Percentiles rank a stretch among this genome's conserved stretches.
Conservation (phyloP, 1,140 invertebrate species). For the Pseudoatta argentina region DNA sequence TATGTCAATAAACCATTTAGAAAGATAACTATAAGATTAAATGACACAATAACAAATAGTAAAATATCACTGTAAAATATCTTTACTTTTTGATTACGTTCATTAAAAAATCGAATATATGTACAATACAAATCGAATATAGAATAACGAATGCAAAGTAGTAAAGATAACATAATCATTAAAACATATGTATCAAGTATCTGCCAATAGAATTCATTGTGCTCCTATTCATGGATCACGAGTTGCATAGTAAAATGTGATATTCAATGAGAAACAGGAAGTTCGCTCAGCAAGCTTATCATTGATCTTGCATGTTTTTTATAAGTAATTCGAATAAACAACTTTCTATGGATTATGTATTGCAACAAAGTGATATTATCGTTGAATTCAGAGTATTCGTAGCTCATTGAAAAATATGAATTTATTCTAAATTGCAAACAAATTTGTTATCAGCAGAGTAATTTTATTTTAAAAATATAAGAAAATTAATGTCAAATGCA, state of each 20-base stretch:
- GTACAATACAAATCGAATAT: not conserved
- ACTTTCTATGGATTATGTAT: not conserved
- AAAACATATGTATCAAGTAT: not conserved
- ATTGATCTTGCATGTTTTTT: constrained; percentile 5
- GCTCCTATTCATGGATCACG: not conserved
- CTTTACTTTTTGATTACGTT: too few relatives aligned
- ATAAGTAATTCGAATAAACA: not conserved
- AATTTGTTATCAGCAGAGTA: not conserved
- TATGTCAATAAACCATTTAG: too few relatives aligned
- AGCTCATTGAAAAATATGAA: not conserved
- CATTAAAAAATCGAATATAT: too few relatives aligned
- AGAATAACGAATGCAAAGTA: not conserved
- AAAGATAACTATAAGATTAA: too few relatives aligned
- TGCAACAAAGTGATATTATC: not conserved
- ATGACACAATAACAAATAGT: too few relatives aligned
- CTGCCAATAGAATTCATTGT: not conserved
- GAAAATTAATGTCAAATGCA: not conserved
- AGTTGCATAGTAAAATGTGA: not conserved
- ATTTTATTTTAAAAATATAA: not conserved
- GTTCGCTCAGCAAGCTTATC: not conserved
- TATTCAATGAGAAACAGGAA: constrained; percentile 7
- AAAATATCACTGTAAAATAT: too few relatives aligned
- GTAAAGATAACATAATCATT: not conserved
- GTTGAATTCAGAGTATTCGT: not conserved
- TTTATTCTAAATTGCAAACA: too few relatives aligned